Percentiles rank a stretch among this genome's conserved stretches.
phyloP scores from a whole-genome alignment of 1,140 invertebrate genomes.

The Leptopilina boulardi region DNA sequence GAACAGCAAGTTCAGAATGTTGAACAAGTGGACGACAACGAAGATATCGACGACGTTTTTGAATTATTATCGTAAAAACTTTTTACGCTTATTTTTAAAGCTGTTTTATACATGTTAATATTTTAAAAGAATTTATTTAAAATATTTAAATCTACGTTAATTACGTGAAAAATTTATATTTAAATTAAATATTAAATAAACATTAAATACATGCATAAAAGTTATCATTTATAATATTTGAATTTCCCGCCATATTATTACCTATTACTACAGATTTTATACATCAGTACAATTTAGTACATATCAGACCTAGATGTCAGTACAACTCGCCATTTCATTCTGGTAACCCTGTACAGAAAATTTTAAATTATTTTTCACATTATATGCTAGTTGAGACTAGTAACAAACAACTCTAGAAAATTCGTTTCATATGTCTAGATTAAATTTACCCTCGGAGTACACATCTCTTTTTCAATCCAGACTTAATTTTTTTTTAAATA shows the following conservation, averaged over 20 bases:
- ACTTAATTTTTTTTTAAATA: no score
- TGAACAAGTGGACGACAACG: background rate
- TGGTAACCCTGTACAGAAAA: background rate
- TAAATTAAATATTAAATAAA: no score
- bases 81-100: background rate
- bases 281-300: constrained; percentile 1
- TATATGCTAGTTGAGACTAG: no score
- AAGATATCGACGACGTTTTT: background rate
- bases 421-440: no score
- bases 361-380: no score
- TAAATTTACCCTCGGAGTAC: no score
- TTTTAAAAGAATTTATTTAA: background rate
- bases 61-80: background rate
- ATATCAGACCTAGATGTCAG: background rate
- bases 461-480: no score
- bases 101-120: background rate
- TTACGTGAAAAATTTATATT: no score
- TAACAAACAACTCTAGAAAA: no score
- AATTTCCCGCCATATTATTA: background rate
- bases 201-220: background rate
- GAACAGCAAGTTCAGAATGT: background rate
- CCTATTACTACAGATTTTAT: background rate
- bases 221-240: background rate
- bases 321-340: background rate
- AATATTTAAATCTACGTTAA: background rate